Base-by-base conservation (phyloP, 64 coral and sea anemone genomes). In the Dendronephthya gigantea region DNA sequence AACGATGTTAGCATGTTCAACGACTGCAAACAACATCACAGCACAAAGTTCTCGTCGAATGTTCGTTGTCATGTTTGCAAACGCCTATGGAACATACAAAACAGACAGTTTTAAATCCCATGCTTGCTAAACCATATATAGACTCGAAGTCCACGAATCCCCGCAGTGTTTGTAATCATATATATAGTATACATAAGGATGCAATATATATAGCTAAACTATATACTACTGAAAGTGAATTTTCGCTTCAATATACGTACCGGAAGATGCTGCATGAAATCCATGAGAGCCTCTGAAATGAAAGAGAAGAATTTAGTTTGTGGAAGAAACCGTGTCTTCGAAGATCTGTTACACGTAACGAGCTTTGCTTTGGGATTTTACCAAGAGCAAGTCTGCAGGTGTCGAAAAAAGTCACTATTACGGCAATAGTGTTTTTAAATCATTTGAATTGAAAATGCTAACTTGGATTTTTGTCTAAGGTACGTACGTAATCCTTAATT, bases 21-120 rank as follows among this genome's bases (percentile, higher is more conserved):
- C 95, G 22, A 98, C 95, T 25, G 95, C 95, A 87, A 98, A 98
- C 74, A 98, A 92, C 95, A 98, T 98, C 12, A 98, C 95, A 32
- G 95, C 89, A 85, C 95, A 98, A n/a, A 98, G 75, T 29, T 90
- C 91, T 50, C 89, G 90, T 15, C 95, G 59, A 0, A 98, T 92
- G 82, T 98, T 98, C 40, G 90, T 74, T 11, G 95, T 98, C 95
- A 98, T 98, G 66, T 98, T 98, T 17, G 92, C 89, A 89, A 98
- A 98, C 9, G 95, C 95, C 95, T 98, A 25, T 84, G 25, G 56
- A 69, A 12, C 45, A 86, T 0, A 40, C 3, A 83, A 33, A 38
- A 43, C 69, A 68, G 45, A 19, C 2, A 14, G 23, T 52, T 2
- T n/a, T n/a, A n/a, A n/a, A n/a, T n/a, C n/a, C n/a, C n/a, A n/a